A percentile compares a stretch with the other conserved stretches of the same genome.
phyloP scores from a whole-genome alignment of 2,797 vertebrate genomes.

The Sarcophilus harrisii region DNA sequence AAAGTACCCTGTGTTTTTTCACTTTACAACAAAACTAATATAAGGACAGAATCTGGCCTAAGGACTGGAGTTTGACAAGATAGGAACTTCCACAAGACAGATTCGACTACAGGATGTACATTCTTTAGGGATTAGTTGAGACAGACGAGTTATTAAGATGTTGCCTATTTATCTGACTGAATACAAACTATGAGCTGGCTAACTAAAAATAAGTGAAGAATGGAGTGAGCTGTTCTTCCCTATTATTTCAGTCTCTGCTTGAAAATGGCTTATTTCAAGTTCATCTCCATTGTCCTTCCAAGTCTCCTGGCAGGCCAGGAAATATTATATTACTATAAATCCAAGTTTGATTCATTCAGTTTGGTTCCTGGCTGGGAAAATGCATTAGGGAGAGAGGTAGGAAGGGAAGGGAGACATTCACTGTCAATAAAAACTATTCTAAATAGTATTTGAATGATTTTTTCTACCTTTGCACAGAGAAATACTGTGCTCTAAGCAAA shows the following conservation, averaged over 20 bases:
- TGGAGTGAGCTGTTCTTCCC: conserved; percentile 14
- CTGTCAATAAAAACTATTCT: not conserved
- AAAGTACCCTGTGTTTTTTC: not conserved
- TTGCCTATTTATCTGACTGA: not conserved
- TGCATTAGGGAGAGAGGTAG: accelerated
- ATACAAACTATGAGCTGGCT: not conserved
- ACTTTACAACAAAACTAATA: not conserved
- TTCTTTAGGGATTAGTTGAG: not conserved
- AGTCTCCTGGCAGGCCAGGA: not conserved
- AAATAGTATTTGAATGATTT: not conserved
- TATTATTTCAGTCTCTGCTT: not conserved
- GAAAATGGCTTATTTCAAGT: not conserved
- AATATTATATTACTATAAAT: not conserved
- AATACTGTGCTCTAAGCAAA: not conserved
- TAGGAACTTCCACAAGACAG: not conserved
- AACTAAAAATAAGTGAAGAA: not conserved
- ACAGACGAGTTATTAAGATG: not conserved
- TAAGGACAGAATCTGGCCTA: not conserved
- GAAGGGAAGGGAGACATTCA: not conserved
- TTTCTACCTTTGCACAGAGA: not conserved
- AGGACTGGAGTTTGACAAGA: not conserved
- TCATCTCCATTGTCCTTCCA: not conserved
- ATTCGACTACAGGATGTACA: not conserved
- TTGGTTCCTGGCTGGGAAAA: not conserved
- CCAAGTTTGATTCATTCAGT: not conserved